Base-by-base conservation (phyloP, 2,797 vertebrate species). In the Salmo trutta region DNA sequence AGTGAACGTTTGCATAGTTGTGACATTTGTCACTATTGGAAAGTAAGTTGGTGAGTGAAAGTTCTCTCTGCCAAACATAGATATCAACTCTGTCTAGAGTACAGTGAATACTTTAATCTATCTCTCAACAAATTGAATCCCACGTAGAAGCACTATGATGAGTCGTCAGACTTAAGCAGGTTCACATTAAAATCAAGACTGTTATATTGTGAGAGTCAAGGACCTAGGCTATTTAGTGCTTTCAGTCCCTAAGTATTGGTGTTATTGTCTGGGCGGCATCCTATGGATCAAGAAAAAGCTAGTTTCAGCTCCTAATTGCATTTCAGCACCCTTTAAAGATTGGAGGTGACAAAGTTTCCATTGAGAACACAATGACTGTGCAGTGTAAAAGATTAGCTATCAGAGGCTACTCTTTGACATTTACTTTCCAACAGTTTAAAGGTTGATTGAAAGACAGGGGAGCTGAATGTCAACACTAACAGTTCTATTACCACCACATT, bases 71-170 rank as follows among this genome's bases (percentile, higher is more conserved):
- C 65, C 52, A 51, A 71, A 41, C 24, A 7, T 21, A 31, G 29
- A 33, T 62, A 65, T 31, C 41, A 74, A 29, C 70, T 77, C 33
- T 47, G 21, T 68, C 31, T 62, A 51, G 41, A 47, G 33, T 33
- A 15, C 77, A 79, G 66, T 71, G 68, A 74, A 64, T 47, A 21
- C 59, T 21, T 64, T 33, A 64, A 59, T 64, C 24, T 75, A 4
- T 19, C 36, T 66, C 29, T 73, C 7, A n/a, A 59, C 27, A 73
- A 53, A 36, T 75, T 14, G 62, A 29, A 52, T 64, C 21, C 47
- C n/a, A 66, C 14, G 21, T 73, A 41, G 29, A 53, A 68, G 78
- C 66, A 53, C 52, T 79, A 62, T 74, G 17, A 73, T 4, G 70
- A 62, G 16, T 51, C 64, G 17, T 77, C 59, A 36, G 21, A 53